A percentile compares a stretch with the other conserved stretches of the same genome.
Evolutionary conservation across 2,797 vertebrate genomes (phyloP).

Genomic region (Cyprinodon diabolis): DNA sequence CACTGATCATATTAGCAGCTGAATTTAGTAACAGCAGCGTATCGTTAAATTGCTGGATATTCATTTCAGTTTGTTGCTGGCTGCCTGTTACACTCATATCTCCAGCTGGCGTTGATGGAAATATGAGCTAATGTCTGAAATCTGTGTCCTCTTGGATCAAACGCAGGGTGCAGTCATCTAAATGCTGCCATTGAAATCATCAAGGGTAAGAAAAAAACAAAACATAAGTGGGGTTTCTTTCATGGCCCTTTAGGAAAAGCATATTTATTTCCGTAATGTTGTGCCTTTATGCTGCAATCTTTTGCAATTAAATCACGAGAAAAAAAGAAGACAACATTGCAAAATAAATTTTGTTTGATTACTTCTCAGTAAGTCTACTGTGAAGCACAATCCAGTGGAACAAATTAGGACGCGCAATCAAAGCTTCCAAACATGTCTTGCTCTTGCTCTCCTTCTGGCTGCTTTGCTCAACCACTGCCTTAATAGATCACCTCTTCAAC

Average conservation of each 20-base stretch:
- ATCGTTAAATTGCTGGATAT: background rate
- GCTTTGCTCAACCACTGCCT: too few relatives aligned
- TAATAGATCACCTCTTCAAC: too few relatives aligned
- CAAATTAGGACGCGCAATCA: background rate
- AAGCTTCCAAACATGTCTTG: background rate
- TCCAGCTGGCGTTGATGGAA: background rate
- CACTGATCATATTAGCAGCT: background rate
- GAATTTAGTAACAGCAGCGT: background rate
- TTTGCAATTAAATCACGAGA: background rate
- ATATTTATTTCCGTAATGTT: background rate
- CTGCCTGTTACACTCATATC: background rate
- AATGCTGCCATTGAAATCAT: background rate
- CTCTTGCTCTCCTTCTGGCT: too few relatives aligned
- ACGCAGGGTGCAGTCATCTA: background rate
- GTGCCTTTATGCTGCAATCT: background rate
- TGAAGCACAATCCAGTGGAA: background rate
- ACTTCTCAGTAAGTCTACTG: background rate
- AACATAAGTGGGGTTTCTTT: background rate
- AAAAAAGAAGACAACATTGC: rapidly evolving
- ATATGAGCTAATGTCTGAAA: background rate
- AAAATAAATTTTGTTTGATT: background rate
- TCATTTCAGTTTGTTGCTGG: background rate
- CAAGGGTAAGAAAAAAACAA: background rate
- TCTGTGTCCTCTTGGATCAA: background rate
- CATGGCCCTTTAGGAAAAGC: background rate